Base-by-base conservation (phyloP, 2,113 vertebrate species). In the Gymnogyps californianus region DNA sequence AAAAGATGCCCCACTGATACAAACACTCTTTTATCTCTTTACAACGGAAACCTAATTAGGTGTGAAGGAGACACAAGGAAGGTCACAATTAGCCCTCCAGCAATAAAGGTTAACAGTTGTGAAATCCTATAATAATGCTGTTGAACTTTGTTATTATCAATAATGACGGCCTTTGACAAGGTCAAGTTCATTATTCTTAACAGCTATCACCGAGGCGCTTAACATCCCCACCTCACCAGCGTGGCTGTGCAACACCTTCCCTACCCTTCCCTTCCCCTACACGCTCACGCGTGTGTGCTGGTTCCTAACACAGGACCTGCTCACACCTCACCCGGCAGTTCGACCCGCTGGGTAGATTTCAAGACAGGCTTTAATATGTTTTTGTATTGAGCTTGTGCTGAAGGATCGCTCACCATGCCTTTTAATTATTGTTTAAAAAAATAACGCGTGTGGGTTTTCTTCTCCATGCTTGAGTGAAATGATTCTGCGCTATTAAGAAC, bases 31-130 rank as follows among this genome's bases (percentile, higher is more conserved):
- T 98, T 95, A 97, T 98, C 97, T 97, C 97, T 86, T 89, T 93
- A 97, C 96, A 97, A 95, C 8, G 2, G 47, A 96, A 97, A 96
- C 80, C 96, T 97, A 98, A 98, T 98, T 97, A 97, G 93, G 96
- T 94, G 66, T 96, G 95, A 98, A 98, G 96, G 96, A 97, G 96
- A 95, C 82, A 94, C 62, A 72, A 83, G 96, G 96, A 97, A 95
- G 79, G 91, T 90, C 88, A 97, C 97, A 97, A 96, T 97, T 97
- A 93, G 92, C 95, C 96, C 87, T 94, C 79, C 59, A 44, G 93
- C 93, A 92, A 95, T 97, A 95, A 97, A 98, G 96, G 97, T 96
- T 97, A 97, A 94, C 95, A 65, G 91, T 97, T 94, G 97, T 97
- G 97, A 97, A 97, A 97, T 96, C 78, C 94, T 57, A 69, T 96